phyloP scores from a whole-genome alignment of 2,797 vertebrate genomes.

The Columba guinea region DNA sequence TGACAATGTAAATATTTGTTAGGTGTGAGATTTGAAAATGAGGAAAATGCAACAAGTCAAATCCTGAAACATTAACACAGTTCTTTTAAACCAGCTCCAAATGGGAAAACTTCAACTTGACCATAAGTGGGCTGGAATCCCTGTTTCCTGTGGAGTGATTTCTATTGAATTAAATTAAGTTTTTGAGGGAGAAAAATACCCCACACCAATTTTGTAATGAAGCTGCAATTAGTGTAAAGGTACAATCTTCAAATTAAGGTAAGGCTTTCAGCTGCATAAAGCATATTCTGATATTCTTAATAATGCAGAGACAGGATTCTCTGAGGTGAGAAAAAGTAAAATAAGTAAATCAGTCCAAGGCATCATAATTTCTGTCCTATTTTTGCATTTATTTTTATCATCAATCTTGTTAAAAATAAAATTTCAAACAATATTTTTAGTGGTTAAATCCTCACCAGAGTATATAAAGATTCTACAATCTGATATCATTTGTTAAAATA shows the following conservation, averaged over 20 bases:
- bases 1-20: slow-evolving; percentile 13
- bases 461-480: not conserved
- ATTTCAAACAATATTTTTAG: not conserved
- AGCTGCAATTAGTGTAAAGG: not conserved
- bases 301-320: not conserved
- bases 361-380: not conserved
- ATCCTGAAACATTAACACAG: not conserved
- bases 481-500: not conserved
- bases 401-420: not conserved
- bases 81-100: not conserved
- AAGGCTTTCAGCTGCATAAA: not conserved
- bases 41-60: not conserved
- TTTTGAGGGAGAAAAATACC: not conserved
- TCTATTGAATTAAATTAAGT: not conserved
- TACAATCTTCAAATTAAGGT: not conserved
- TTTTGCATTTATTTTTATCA: not conserved
- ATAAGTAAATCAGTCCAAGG: not conserved
- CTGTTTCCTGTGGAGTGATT: not conserved
- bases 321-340: not conserved
- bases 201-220: not conserved
- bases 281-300: not conserved
- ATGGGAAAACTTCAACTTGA: not conserved
- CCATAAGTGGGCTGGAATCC: not conserved
- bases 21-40: not conserved
- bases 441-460: not conserved